Evolutionary conservation across 1,140 invertebrate species (phyloP).

Genomic region (Eriocheir sinensis): DNA sequence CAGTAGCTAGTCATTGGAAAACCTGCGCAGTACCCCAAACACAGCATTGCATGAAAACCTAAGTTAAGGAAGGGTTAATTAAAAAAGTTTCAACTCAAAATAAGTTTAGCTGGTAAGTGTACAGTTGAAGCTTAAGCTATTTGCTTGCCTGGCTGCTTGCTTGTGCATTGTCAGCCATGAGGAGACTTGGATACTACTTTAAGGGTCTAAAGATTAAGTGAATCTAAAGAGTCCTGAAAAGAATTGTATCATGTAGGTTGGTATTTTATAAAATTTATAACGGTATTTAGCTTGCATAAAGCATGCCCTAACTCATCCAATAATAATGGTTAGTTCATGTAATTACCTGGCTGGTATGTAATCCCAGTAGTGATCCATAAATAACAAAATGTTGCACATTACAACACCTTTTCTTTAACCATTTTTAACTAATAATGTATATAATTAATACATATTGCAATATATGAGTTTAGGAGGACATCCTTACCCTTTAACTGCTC

Average conservation of each 20-base stretch:
- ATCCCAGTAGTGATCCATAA: not conserved
- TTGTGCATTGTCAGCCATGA: constrained; percentile 44
- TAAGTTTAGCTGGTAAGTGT: constrained; percentile 48
- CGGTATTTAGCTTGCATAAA: not conserved
- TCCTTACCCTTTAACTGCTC: not conserved
- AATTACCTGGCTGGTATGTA: not conserved
- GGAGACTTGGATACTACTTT: constrained; percentile 14
- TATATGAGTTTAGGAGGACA: not conserved
- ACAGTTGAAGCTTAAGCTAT: constrained; percentile 1
- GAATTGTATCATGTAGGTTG: not conserved
- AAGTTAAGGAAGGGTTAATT: constrained; percentile 8
- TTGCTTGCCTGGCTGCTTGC: constrained; percentile 51
- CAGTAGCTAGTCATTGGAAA: constrained; percentile 28
- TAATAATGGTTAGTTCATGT: not conserved
- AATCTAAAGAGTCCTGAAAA: not conserved
- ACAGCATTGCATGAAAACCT: constrained; percentile 57
- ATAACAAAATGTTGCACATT: not conserved
- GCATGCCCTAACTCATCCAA: not conserved
- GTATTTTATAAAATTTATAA: not conserved
- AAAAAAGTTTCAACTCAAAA: constrained; percentile 32
- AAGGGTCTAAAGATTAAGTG: not conserved
- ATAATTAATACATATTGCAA: not conserved
- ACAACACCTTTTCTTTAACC: constrained; percentile 15
- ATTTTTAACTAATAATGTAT: constrained; percentile 1
- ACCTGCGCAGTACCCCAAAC: constrained; percentile 54